These are phyloP conservation scores for Eurosta solidaginis DNA, from an alignment of 1,140 invertebrate genomes.

Conservation along the genomic window DNA sequence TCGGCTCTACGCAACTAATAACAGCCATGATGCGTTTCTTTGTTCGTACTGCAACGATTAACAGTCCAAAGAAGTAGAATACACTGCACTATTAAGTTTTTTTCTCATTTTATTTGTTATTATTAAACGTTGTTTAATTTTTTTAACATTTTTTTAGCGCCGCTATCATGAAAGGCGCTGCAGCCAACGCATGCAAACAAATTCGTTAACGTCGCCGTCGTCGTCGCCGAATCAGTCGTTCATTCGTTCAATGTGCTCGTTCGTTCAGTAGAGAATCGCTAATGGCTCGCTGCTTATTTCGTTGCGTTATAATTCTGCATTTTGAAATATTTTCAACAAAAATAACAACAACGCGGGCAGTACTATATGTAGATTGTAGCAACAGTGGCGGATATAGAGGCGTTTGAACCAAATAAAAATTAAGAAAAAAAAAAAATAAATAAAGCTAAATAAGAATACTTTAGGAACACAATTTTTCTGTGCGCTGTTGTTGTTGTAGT, in stretches of 20 bases:
- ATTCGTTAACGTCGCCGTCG: too few relatives aligned
- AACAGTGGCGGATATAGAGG: background rate
- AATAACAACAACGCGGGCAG: background rate
- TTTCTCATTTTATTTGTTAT: background rate
- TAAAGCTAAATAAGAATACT: background rate
- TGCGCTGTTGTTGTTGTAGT: background rate
- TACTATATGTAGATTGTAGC: too few relatives aligned
- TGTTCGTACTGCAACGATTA: background rate
- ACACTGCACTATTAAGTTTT: background rate
- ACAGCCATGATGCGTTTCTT: background rate
- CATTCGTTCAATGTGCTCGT: background rate
- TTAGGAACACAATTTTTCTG: background rate
- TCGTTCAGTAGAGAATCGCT: background rate
- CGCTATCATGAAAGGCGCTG: too few relatives aligned
- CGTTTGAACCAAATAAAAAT: background rate
- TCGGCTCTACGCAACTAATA: background rate
- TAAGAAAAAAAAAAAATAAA: background rate
- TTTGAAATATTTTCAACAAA: background rate
- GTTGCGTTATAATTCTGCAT: background rate
- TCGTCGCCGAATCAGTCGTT: background rate
- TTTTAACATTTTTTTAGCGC: too few relatives aligned
- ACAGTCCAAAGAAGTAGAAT: background rate
- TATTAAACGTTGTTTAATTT: background rate
- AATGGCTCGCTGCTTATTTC: constrained; percentile 3
- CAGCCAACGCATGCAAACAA: too few relatives aligned